phyloP scores from a whole-genome alignment of 2,113 vertebrate species.

The Hippocampus abdominalis region DNA sequence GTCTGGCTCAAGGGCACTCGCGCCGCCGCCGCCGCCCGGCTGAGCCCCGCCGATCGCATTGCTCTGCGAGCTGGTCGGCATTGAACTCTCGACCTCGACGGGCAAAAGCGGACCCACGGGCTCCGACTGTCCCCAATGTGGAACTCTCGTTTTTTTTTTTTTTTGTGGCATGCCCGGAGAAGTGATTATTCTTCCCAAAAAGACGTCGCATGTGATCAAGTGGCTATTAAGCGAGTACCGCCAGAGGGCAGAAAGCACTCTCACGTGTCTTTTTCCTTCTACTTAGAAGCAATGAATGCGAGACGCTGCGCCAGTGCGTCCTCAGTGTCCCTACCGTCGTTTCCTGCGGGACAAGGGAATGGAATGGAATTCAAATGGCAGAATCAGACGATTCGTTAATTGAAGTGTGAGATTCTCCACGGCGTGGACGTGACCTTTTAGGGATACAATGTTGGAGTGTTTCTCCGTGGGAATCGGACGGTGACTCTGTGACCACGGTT shows the following conservation, averaged over 20 bases:
- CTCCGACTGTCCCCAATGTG: constrained; percentile 15
- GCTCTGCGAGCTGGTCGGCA: constrained; percentile 7
- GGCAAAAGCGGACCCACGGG: constrained; percentile 13
- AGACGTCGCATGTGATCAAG: constrained; percentile 25
- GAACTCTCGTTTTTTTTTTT: not conserved
- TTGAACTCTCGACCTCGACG: constrained; percentile 36
- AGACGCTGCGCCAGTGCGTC: constrained; percentile 28
- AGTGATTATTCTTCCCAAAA: constrained; percentile 28
- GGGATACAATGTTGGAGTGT: not conserved
- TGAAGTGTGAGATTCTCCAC: not conserved
- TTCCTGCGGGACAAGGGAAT: not conserved
- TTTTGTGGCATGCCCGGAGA: not conserved
- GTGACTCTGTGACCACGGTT: not conserved
- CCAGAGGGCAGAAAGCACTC: constrained; percentile 21
- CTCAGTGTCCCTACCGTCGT: not conserved
- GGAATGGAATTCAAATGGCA: not conserved
- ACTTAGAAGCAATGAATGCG: constrained; percentile 44
- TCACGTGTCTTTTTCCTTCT: not conserved
- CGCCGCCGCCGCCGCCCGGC: not conserved
- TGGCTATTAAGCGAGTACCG: constrained; percentile 44
- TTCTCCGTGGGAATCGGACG: too few species aligned
- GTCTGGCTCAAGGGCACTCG: constrained; percentile 22
- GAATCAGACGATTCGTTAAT: not conserved
- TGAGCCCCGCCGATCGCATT: constrained; percentile 14
- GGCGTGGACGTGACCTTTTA: not conserved